Evolutionary conservation across 2,113 vertebrate genomes (phyloP).

Genomic region (Speoplatyrhinus poulsoni): DNA sequence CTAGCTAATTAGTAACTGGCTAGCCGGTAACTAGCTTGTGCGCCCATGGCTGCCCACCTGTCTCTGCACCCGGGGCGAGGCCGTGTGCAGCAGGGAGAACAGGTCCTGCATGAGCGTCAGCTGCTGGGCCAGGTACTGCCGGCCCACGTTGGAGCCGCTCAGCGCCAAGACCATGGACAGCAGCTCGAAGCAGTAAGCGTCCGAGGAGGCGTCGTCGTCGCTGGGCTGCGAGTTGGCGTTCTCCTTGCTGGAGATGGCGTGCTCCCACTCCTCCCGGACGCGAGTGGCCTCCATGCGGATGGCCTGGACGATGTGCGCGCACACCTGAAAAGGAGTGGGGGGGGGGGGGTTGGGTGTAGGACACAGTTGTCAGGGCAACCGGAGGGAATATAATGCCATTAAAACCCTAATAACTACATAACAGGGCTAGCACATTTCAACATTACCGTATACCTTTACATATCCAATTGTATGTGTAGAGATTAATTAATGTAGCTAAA

Average conservation of each 20-base stretch:
- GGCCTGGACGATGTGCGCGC: conserved; percentile 97
- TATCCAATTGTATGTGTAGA: too few species aligned
- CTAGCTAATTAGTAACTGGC: too few species aligned
- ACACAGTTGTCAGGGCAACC: too few species aligned
- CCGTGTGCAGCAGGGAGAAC: conserved; percentile 94
- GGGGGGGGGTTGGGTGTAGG: neutral
- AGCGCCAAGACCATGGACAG: conserved; percentile 96
- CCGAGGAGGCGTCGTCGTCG: conserved; percentile 93
- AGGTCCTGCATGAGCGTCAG: conserved; percentile 96
- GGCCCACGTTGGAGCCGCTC: conserved; percentile 95
- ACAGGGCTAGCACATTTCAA: too few species aligned
- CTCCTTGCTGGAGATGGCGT: conserved; percentile 98
- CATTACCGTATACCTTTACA: too few species aligned
- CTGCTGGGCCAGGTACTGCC: conserved; percentile 96
- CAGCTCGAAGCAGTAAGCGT: conserved; percentile 97
- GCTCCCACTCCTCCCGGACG: conserved; percentile 97
- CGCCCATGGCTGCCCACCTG: conserved; percentile 79
- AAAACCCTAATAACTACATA: too few species aligned
- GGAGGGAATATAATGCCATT: too few species aligned
- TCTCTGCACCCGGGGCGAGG: conserved; percentile 96
- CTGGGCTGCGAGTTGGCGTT: conserved; percentile 97
- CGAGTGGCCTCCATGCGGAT: conserved; percentile 98
- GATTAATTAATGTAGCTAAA: too few species aligned
- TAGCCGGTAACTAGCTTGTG: too few species aligned
- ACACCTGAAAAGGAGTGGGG: conserved; percentile 80